Base-by-base conservation (phyloP, 64 coral and sea anemone genomes). In the Montipora cactus region DNA sequence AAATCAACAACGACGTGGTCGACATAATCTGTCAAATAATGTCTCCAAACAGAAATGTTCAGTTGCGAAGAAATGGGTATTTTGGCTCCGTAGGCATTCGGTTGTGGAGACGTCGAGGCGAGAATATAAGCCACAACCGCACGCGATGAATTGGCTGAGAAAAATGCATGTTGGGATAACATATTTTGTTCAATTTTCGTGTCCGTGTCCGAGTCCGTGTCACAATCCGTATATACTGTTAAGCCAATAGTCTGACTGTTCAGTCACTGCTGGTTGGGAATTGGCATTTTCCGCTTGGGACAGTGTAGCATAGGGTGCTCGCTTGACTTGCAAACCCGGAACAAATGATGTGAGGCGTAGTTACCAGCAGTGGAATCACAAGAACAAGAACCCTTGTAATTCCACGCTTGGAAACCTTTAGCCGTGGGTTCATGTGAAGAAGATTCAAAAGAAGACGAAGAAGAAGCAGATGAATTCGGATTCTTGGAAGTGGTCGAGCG, bases 1-100 rank as follows among this genome's bases (percentile, higher is more conserved):
- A 84, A 84, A 28, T 84, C 81, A 44, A 84, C 50, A 7, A 84
- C 81, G 55, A 64, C 81, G 5, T 84, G 14, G 55, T 84, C 81
- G 5, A 44, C 81, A 37, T 84, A 84, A 28, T 84, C 81, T 22
- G 19, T 53, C 7, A 84, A 61, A 37, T 84, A 84, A 13, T 4
- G 59, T 67, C 57, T 50, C 81, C 81, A 84, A 8, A 14, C 25
- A 20, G 81, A 67, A 84, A 84, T 84, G 11, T 67, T 14, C 44
- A 84, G 81, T 28, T 84, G 14, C 28, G 81, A 84, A 21, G 12
- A 13, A 67, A 84, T 58, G 0, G 55, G 81, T 64, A 84, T 84
- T 69, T 86, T 70, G 45, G 82, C 61, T 69, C 82, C 59, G 12
- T 44, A 86, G 5, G 82, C 82, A 46, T 86, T 86, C 48, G 48